Evolutionary conservation across 2,797 vertebrate species (phyloP).

Genomic region (Podarcis siculus): DNA sequence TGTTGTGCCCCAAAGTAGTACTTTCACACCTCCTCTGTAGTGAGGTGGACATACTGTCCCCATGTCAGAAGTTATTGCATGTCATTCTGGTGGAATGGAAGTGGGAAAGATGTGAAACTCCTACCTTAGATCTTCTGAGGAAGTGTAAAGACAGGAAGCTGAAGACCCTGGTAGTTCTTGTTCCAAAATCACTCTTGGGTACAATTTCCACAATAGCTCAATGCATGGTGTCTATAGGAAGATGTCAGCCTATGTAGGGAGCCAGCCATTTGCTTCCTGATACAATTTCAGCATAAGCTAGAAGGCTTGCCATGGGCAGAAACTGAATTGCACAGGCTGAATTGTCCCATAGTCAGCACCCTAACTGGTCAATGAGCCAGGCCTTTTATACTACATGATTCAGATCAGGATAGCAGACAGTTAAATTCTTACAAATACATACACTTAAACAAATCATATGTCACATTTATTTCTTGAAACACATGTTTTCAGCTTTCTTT

Average conservation of each 20-base stretch:
- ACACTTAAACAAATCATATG: constrained; percentile 30
- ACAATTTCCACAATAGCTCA: neutral
- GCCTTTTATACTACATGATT: neutral
- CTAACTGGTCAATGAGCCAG: neutral
- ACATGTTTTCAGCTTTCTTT: constrained; percentile 50
- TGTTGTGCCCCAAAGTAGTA: too few species aligned
- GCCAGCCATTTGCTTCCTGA: neutral
- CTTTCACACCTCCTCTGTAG: neutral
- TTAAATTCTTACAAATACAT: constrained; percentile 51
- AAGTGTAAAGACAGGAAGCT: neutral
- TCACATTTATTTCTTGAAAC: constrained; percentile 45
- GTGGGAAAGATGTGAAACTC: neutral
- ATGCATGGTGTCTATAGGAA: neutral
- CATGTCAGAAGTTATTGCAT: neutral
- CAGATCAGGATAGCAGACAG: neutral
- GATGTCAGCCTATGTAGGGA: neutral
- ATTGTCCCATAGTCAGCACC: neutral
- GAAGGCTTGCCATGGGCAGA: neutral
- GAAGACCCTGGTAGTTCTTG: neutral
- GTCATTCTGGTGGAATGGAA: neutral
- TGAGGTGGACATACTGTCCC: neutral
- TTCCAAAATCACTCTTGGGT: neutral
- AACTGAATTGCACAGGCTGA: neutral
- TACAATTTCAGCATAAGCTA: neutral
- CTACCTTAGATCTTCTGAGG: neutral